Conservation (phyloP, 2,888 invertebrate genomes). For the Ichneumon xanthorius region DNA sequence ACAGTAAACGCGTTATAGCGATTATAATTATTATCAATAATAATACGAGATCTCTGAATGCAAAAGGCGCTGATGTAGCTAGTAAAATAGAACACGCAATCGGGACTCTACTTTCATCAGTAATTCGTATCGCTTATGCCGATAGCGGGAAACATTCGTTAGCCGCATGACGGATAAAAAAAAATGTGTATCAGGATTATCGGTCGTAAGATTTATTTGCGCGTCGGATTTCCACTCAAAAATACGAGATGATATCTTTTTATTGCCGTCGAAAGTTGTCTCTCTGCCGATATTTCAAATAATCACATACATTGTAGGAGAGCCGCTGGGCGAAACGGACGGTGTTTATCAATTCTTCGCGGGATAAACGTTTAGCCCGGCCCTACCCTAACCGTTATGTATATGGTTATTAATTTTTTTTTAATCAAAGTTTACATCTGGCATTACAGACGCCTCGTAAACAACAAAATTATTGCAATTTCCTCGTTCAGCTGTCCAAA, state of each 20-base stretch:
- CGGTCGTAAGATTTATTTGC: conserved; percentile 11
- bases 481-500: conserved; percentile 37
- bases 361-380: background rate
- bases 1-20: background rate
- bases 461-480: conserved; percentile 32
- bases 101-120: conserved; percentile 53
- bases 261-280: background rate
- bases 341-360: background rate
- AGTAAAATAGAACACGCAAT: conserved; percentile 44
- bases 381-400: background rate
- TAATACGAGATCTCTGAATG: conserved; percentile 14
- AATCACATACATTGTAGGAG: background rate
- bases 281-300: background rate
- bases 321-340: background rate
- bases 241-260: background rate
- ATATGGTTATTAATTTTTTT: background rate
- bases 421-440: background rate
- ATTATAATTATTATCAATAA: conserved; percentile 6
- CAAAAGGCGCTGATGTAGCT: background rate
- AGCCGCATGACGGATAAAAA: conserved; percentile 24
- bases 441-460: conserved; percentile 7
- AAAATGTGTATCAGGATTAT: conserved; percentile 15
- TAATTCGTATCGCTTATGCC: conserved; percentile 23
- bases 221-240: conserved; percentile 2
- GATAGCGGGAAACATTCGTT: conserved; percentile 24